Base-by-base conservation (phyloP, 2,113 vertebrate species). In the Engystomops pustulosus region DNA sequence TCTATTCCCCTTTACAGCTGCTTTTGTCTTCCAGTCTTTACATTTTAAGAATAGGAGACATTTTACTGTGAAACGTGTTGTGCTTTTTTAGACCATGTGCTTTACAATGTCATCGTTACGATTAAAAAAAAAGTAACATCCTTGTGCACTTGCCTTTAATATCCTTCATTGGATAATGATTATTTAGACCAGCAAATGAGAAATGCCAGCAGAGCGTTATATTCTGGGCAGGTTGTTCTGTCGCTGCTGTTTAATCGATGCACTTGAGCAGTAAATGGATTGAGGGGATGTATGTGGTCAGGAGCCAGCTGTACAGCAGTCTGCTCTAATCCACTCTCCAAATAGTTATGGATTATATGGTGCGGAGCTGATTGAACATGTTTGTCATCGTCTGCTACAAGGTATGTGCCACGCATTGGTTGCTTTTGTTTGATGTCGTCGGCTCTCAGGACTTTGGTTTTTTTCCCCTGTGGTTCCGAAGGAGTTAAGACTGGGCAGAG, bases 261-360 rank as follows among this genome's bases (percentile, higher is more conserved):
- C 18, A 17, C 65, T 51, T 18, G 2, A 10, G 12, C n/a, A 79
- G 36, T 45, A 69, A 81, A 81, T 81, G 47, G 30, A 81, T 36
- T 81, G 79, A 70, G 38, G 51, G 47, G 41, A 69, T 81, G 7
- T 69, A 70, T 70, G 65, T 51, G 62, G 67, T 47, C 62, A 0
- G 44, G 14, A 36, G 79, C 79, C 79, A 80, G 78, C 78, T 67
- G 58, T 67, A 49, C 78, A 32, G 60, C 58, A 36, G 62, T 51
- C 38, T 36, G 62, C 45, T 36, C 62, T 32, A 80, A 80, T 80
- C 36, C 62, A 18, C 62, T 80, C 79, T 80, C 58, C 79, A 81
- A 81, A 81, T 71, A 71, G 47, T 81, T 70, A 47, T 81, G 62
- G 65, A 81, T 81, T 53, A 71, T 53, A 58, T 17, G 47, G 69